These are phyloP conservation scores for Enteromius mattozi DNA, from an alignment of 2,797 vertebrate genomes.

Conservation along the genomic window DNA sequence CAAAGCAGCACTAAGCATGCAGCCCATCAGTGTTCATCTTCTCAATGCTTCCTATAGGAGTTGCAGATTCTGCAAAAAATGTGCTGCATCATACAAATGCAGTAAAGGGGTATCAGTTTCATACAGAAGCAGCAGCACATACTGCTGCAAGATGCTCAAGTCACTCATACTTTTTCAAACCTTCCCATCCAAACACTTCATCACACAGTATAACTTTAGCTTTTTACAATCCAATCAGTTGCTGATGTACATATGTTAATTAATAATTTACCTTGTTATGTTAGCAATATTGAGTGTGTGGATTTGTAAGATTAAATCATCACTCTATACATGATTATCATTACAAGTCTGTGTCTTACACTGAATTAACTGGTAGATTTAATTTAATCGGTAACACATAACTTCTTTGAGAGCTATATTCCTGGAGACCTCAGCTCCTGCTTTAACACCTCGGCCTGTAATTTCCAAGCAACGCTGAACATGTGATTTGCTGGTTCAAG, in stretches of 20 bases:
- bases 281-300: background rate
- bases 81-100: background rate
- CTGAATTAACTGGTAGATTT: background rate
- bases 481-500: background rate
- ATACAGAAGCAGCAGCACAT: background rate
- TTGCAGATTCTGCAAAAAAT: conserved; percentile 13
- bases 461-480: background rate
- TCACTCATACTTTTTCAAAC: background rate
- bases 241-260: background rate
- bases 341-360: background rate
- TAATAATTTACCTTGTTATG: background rate
- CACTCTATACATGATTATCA: background rate
- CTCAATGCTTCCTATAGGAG: background rate
- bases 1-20: background rate
- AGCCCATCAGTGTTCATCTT: background rate
- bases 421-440: background rate
- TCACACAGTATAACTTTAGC: background rate
- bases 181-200: background rate
- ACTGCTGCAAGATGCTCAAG: background rate
- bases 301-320: background rate
- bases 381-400: background rate
- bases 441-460: background rate
- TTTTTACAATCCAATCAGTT: background rate
- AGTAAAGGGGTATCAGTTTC: conserved; percentile 9
- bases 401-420: background rate